Base-by-base conservation (phyloP, 1,140 invertebrate species). In the Trigoniulus corallinus region DNA sequence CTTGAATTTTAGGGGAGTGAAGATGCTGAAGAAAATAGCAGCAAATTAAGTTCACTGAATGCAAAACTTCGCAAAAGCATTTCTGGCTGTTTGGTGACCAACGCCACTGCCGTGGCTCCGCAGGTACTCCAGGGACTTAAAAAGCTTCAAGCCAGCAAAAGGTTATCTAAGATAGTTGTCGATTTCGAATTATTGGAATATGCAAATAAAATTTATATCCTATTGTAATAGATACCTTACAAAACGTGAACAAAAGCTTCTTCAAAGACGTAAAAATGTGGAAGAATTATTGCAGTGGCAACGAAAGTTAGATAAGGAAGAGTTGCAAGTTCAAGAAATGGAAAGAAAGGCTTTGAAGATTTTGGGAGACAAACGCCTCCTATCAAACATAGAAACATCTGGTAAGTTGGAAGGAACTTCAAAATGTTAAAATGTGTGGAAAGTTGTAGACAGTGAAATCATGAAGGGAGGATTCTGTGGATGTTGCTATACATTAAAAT, bases 241-340 rank as follows among this genome's bases (percentile, higher is more conserved):
- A 48, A 59, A 58, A 22, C 52, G 65, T 29, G 65, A 69, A 52
- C 61, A 64, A 26, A 58, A 57, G 42, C 54, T 68, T 21, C 50
- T 59, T 26, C 59, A 66, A 47, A 56, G 66, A 24, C 58, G 62
- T 47, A 64, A 64, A 46, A 60, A 65, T 46, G 65, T 63, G 4
- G 64, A 68, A 47, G 64, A 65, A 46, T 51, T 69, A 21, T 47
- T 68, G 29, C 60, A 60, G 20, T 67, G 66, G 67, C 65, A 67
- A 51, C 57, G 57, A 44, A 57, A 61, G 47, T 52, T 68, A 44
- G 65, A 69, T 48, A 61, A 62, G 21, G 65, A 67, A 54, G 64
- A 67, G 47, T 53, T 62, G 34, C 53, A 61, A 29, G 56, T 68
- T 1, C 62, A 58, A 49, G 58, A 62, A 48, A 52, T 68, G 48